Conservation (phyloP, 2,113 vertebrate genomes). For the Lathamus discolor region DNA sequence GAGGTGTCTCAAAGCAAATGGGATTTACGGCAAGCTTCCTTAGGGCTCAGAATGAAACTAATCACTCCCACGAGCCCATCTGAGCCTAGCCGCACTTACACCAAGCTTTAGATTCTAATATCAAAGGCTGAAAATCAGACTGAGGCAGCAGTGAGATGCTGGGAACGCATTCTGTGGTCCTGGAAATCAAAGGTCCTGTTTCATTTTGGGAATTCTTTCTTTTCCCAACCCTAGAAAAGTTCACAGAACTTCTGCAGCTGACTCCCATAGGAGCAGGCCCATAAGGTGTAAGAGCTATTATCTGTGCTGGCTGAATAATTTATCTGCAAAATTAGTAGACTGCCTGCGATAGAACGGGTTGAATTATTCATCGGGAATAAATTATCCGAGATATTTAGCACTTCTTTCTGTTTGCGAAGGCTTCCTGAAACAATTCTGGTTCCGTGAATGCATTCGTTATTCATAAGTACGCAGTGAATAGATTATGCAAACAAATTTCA, state of each 20-base stretch:
- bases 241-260: background rate
- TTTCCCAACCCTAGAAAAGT: background rate
- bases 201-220: background rate
- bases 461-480: slow-evolving; percentile 67
- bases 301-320: slow-evolving; percentile 56
- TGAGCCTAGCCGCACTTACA: background rate
- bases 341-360: slow-evolving; percentile 38
- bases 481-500: slow-evolving; percentile 72
- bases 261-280: background rate
- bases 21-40: background rate
- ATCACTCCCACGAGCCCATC: background rate
- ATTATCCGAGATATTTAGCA: slow-evolving; percentile 72
- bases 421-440: slow-evolving; percentile 69
- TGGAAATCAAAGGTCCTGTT: background rate
- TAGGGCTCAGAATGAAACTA: background rate
- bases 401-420: slow-evolving; percentile 69
- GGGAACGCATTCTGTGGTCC: background rate
- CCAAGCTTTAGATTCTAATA: background rate
- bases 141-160: background rate
- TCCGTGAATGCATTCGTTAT: slow-evolving; percentile 66
- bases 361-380: slow-evolving; percentile 75
- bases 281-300: slow-evolving; percentile 33
- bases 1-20: background rate
- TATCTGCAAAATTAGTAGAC: slow-evolving; percentile 67
- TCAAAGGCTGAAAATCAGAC: background rate